Conservation (phyloP, 2,113 vertebrate genomes). For the Nothobranchius kuhntae region DNA sequence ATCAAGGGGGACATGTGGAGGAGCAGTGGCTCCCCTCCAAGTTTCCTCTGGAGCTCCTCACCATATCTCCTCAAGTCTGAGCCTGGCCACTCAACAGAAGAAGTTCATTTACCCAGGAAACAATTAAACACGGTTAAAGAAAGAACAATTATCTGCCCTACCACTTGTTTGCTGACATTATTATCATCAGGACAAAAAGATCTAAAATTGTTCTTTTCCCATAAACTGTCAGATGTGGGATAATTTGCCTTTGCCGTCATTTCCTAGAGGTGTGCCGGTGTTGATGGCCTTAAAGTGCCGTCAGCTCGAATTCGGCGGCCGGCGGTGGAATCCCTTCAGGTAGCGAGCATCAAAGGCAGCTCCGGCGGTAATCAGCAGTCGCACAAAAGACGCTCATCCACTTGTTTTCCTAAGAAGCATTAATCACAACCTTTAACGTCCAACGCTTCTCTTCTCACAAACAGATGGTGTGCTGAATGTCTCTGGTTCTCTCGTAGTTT, state of each 20-base stretch:
- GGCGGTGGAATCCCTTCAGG: slow-evolving; percentile 33
- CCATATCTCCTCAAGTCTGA: background rate
- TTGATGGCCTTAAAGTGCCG: slow-evolving; percentile 51
- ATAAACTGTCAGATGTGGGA: slow-evolving; percentile 34
- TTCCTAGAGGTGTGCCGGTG: slow-evolving; percentile 38
- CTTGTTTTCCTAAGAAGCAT: slow-evolving; percentile 22
- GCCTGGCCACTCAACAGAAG: too few species aligned
- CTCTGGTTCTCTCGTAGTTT: slow-evolving; percentile 27
- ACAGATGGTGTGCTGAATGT: slow-evolving; percentile 10
- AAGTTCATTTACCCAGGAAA: background rate
- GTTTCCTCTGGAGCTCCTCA: background rate
- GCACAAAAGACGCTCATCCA: slow-evolving; percentile 19
- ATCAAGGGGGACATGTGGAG: too few species aligned
- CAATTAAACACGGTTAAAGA: background rate
- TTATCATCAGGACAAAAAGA: slow-evolving; percentile 7
- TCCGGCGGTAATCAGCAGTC: slow-evolving; percentile 13
- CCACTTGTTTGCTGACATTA: slow-evolving; percentile 30
- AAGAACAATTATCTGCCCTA: background rate
- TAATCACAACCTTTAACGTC: slow-evolving; percentile 17
- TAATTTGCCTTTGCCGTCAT: slow-evolving; percentile 49
- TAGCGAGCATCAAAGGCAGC: slow-evolving; percentile 43
- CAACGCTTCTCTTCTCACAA: slow-evolving; percentile 17
- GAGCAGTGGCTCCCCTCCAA: too few species aligned
- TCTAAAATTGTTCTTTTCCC: slow-evolving; percentile 19
- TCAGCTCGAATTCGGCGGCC: slow-evolving; percentile 41